A percentile compares a stretch with the other conserved stretches of the same genome.
phyloP scores from a whole-genome alignment of 2,888 invertebrate genomes.

The Adelognathus sp. region DNA sequence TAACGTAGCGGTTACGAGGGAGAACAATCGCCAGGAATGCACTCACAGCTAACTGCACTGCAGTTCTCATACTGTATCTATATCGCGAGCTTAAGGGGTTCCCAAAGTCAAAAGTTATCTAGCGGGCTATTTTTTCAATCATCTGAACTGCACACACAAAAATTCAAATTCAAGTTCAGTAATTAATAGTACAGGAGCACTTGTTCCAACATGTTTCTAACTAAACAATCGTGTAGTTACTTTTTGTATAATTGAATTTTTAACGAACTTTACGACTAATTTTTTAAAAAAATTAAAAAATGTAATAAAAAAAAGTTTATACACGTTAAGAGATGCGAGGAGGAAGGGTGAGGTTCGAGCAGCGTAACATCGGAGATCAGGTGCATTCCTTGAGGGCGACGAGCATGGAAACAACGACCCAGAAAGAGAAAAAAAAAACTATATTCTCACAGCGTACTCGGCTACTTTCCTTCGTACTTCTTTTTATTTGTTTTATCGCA shows the following conservation, averaged over 20 bases:
- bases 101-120: neutral
- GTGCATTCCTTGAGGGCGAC: slow-evolving; percentile 22
- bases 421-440: neutral
- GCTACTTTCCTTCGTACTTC: neutral
- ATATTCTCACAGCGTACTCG: neutral
- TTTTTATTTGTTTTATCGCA: neutral
- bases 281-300: too few relatives aligned
- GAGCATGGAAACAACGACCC: neutral
- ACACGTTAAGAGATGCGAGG: neutral
- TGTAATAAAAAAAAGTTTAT: neutral
- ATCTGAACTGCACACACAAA: too few relatives aligned
- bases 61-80: neutral
- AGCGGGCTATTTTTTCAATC: neutral
- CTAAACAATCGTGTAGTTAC: too few relatives aligned
- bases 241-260: too few relatives aligned
- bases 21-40: slow-evolving; percentile 10
- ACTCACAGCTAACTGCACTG: neutral
- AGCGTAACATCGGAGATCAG: slow-evolving; percentile 39
- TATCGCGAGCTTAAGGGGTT: neutral
- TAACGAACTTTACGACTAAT: too few relatives aligned
- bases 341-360: neutral
- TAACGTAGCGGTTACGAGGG: neutral
- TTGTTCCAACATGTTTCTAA: too few relatives aligned
- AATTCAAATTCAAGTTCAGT: too few relatives aligned
- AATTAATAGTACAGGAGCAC: too few relatives aligned